Evolutionary conservation across 2,113 vertebrate species (phyloP).

Genomic region (Malurus alboscapulatus): DNA sequence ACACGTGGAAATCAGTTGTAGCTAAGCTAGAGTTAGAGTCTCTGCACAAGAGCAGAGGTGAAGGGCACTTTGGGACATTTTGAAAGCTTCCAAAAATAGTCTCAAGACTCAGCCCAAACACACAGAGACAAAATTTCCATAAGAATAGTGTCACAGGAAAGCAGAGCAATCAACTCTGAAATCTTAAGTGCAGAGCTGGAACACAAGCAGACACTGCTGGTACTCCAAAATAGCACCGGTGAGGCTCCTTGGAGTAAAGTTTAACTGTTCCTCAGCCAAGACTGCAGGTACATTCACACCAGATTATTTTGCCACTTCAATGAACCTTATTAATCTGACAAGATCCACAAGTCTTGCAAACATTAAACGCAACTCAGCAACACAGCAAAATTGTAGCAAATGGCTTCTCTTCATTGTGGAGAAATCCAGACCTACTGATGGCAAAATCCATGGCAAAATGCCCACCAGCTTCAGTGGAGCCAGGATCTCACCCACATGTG

Average conservation of each 20-base stretch:
- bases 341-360: background rate
- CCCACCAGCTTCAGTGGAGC: background rate
- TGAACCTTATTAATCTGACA: background rate
- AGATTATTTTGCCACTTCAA: background rate
- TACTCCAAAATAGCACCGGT: background rate
- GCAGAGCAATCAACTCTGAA: background rate
- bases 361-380: background rate
- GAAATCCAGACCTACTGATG: background rate
- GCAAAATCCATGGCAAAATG: background rate
- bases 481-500: background rate
- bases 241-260: background rate
- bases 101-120: background rate
- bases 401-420: background rate
- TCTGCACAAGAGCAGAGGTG: background rate
- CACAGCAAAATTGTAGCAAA: background rate
- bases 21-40: background rate
- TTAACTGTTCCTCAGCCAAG: background rate
- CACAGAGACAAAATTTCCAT: background rate
- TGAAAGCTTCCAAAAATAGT: conserved; percentile 23
- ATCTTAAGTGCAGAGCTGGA: background rate
- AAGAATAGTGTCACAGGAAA: background rate
- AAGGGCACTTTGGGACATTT: background rate
- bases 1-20: background rate
- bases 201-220: background rate
- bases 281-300: background rate